Conservation (phyloP, 2,113 vertebrate genomes). For the Thalassoma bifasciatum region DNA sequence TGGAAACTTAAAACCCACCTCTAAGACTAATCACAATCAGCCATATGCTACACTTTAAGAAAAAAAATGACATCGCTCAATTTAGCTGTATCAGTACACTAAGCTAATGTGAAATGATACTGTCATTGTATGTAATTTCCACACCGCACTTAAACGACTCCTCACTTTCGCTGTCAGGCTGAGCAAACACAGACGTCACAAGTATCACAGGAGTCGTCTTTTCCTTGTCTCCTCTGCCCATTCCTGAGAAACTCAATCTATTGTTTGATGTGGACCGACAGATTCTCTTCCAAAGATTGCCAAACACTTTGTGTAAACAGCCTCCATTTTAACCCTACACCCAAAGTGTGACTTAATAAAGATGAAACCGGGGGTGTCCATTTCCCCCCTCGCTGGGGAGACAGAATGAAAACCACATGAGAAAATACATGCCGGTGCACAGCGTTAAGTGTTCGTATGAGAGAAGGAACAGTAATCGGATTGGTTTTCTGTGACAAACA, state of each 20-base stretch:
- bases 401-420: conserved; percentile 93
- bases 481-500: conserved; percentile 98
- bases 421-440: conserved; percentile 88
- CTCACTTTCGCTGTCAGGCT: conserved; percentile 76
- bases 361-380: conserved; percentile 73
- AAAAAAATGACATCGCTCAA: not conserved
- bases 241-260: conserved; percentile 71
- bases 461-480: conserved; percentile 93
- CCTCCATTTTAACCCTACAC: conserved; percentile 71
- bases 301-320: conserved; percentile 76
- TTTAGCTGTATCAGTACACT: conserved; percentile 21
- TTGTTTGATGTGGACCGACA: conserved; percentile 74
- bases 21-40: conserved; percentile 28
- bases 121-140: conserved; percentile 49
- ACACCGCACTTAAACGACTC: conserved; percentile 64
- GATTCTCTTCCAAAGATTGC: conserved; percentile 72
- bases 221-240: conserved; percentile 27
- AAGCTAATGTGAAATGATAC: conserved; percentile 51
- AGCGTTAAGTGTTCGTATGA: conserved; percentile 82
- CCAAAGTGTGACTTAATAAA: conserved; percentile 81
- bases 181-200: conserved; percentile 76
- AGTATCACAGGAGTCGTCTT: conserved; percentile 59
- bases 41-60: conserved; percentile 9
- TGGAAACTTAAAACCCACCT: not conserved
- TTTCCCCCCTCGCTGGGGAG: conserved; percentile 39